Conservation (phyloP, 2,113 vertebrate genomes). For the Uropsilus gracilis region DNA sequence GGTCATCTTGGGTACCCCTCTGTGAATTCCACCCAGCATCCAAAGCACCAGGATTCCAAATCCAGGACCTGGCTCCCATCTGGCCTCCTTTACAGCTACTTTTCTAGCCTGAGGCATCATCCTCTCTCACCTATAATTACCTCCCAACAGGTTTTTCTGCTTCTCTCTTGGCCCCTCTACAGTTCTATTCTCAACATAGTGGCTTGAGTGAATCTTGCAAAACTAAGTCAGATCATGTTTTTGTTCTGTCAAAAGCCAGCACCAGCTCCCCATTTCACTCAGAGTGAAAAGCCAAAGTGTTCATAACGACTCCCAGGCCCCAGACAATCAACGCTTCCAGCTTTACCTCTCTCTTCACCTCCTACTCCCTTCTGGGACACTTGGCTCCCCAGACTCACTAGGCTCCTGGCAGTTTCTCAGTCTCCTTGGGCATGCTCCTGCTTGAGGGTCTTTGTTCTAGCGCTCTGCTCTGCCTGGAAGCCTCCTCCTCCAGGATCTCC, state of each 20-base stretch:
- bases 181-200: slow-evolving; percentile 20
- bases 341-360: not conserved
- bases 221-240: not conserved
- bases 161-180: slow-evolving; percentile 25
- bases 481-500: not conserved
- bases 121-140: slow-evolving; percentile 50
- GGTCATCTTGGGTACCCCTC: not conserved
- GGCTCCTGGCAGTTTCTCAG: not conserved
- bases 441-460: not conserved
- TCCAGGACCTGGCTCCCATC: not conserved
- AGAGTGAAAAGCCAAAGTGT: not conserved
- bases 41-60: not conserved
- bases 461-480: not conserved
- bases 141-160: slow-evolving; percentile 65
- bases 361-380: not conserved
- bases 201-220: slow-evolving; percentile 20
- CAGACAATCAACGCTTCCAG: rapidly evolving
- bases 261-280: not conserved
- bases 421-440: not conserved
- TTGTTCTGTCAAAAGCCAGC: not conserved
- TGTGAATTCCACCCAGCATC: not conserved
- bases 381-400: not conserved
- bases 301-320: not conserved
- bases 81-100: not conserved
- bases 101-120: slow-evolving; percentile 32